Percentiles rank a stretch among this genome's conserved stretches.
These are phyloP conservation scores for Epizoanthus stellaris DNA, from an alignment of 92 coral and sea anemone genomes.

Conservation along the genomic window DNA sequence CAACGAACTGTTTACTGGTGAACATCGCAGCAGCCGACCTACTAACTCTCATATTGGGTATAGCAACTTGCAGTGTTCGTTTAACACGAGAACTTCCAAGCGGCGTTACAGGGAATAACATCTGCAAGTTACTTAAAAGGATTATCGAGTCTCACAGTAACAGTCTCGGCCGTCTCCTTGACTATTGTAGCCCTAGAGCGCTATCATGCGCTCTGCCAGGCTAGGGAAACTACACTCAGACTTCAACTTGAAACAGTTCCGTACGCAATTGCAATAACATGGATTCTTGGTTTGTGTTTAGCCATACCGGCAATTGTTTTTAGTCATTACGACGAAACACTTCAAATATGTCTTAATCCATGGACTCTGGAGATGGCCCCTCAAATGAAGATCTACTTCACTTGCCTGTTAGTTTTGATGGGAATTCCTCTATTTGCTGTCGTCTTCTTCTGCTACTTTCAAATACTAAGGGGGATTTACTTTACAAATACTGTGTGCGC, in stretches of 20 bases:
- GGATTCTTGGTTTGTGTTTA: background rate
- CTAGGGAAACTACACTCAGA: background rate
- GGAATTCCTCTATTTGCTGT: background rate
- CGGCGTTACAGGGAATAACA: background rate
- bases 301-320: background rate
- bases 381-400: background rate
- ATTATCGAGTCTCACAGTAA: background rate
- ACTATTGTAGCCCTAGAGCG: background rate
- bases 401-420: background rate
- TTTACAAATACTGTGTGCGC: background rate
- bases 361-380: constrained; percentile 4
- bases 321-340: background rate
- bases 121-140: background rate
- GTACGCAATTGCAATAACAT: background rate
- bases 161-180: background rate
- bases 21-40: background rate
- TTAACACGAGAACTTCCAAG: background rate
- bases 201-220: background rate
- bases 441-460: background rate
- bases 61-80: background rate
- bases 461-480: background rate
- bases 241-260: background rate
- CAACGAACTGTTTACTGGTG: background rate
- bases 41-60: background rate
- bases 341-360: constrained; percentile 1